These are phyloP conservation scores for Bruchidius siliquastri DNA, from an alignment of 2,888 invertebrate species.

Conservation along the genomic window DNA sequence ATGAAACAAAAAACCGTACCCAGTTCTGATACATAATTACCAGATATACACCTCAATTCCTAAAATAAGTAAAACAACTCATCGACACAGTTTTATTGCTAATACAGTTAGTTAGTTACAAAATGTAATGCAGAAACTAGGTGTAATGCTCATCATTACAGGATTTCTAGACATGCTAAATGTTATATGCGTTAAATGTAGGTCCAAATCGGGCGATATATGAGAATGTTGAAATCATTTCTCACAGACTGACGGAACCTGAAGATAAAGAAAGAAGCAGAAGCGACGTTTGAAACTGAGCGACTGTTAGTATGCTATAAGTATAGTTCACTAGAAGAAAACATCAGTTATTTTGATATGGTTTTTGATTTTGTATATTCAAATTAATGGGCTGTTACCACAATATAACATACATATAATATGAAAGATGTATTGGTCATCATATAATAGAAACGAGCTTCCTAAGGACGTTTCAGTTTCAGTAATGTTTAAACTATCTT, in stretches of 20 bases:
- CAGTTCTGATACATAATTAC: too few species aligned
- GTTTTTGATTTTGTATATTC: too few species aligned
- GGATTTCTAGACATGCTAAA: background rate
- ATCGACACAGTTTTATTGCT: background rate
- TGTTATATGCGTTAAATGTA: background rate
- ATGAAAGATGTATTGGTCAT: too few species aligned
- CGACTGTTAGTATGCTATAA: too few species aligned
- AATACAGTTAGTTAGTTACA: background rate
- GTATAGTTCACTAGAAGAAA: too few species aligned
- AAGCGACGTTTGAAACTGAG: background rate
- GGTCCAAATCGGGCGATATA: background rate
- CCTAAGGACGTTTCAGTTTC: too few species aligned
- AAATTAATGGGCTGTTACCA: too few species aligned
- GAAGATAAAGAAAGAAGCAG: background rate
- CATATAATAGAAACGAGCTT: too few species aligned
- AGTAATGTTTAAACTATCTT: too few species aligned
- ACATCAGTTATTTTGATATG: too few species aligned
- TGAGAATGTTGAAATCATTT: background rate
- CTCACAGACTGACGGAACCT: background rate
- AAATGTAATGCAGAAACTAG: background rate
- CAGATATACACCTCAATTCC: background rate
- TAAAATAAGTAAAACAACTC: background rate
- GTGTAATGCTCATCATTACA: background rate
- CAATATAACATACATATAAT: too few species aligned
- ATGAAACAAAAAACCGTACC: too few species aligned